phyloP scores from a whole-genome alignment of 2,888 invertebrate genomes.

The Drosophila eohydei region DNA sequence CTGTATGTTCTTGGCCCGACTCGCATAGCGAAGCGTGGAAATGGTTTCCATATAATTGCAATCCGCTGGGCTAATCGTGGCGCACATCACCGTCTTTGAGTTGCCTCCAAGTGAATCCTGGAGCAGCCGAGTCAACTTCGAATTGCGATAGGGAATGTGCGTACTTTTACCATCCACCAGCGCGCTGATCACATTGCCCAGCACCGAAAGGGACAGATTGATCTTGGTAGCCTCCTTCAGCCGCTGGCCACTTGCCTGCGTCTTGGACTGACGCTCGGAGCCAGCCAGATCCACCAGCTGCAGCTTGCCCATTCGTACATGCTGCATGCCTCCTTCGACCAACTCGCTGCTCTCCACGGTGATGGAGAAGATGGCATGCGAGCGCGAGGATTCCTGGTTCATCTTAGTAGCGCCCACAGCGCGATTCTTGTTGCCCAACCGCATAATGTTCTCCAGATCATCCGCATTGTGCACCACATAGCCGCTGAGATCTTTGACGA shows the following conservation, averaged over 20 bases:
- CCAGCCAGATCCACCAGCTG: conserved; percentile 99
- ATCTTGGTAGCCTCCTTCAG: conserved; percentile 99
- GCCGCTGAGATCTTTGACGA: conserved; percentile 98
- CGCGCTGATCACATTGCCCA: conserved; percentile 99
- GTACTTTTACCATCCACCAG: conserved; percentile 98
- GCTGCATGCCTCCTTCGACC: conserved; percentile 92
- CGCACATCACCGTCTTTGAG: conserved; percentile 98
- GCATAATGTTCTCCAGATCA: conserved; percentile 97
- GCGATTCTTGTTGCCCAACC: conserved; percentile 97
- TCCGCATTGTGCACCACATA: conserved; percentile 99
- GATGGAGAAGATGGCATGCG: conserved; percentile 99
- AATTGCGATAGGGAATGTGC: conserved; percentile 99
- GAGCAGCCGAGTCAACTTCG: conserved; percentile 96
- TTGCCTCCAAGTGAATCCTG: conserved; percentile 99
- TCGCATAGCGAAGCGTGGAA: conserved; percentile 98
- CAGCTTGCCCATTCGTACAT: conserved; percentile 97
- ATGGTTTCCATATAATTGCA: conserved; percentile 98
- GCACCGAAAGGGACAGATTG: conserved; percentile 97
- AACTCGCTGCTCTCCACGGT: conserved; percentile 97
- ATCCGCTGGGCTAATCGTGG: conserved; percentile 98
- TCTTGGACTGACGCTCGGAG: conserved; percentile 98
- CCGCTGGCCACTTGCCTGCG: conserved; percentile 96
- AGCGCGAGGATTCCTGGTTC: conserved; percentile 98
- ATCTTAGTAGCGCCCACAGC: conserved; percentile 97
- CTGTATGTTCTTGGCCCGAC: conserved; percentile 98